Evolutionary conservation across 1,140 invertebrate species (phyloP), one percentile per base, ranked within the genome.

Genomic region (Carcinoscorpius rotundicauda): DNA sequence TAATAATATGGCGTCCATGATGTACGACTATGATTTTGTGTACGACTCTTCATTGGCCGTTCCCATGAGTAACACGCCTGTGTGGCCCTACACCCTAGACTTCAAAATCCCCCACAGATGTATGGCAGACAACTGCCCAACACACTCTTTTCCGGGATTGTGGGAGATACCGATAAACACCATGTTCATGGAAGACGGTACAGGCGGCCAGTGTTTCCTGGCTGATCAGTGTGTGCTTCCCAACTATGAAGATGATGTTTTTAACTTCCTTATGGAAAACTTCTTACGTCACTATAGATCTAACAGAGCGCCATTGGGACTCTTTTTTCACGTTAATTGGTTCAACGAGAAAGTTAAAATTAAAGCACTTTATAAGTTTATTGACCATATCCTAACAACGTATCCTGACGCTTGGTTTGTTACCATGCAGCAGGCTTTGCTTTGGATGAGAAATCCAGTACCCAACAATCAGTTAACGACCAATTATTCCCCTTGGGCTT

Each of bases 301-400:
- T 57, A 71, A 71, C 70, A 82, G 91, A 67, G 92, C 93, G 11
- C 93, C 93, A 9, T 81, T 96, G n/a, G 92, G 92, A 75, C 85
- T 97, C 51, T 88, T 94, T 75, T 93, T 97, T 86, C 91, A 94
- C 73, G 91, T 92, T 48, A 93, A 91, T 29, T 97, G 93, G 93
- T 94, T 95, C 81, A 89, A 92, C 73, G 89, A 91, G 60, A 88
- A 91, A 69, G 87, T 87, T 69, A 78, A 93, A 3, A 89, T 93
- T 74, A 78, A 83, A 65, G 91, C 90, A 49, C 79, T 95, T 3
- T 85, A 87, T 63, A 92, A 93, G 75, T 95, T 95, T 75, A 76
- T 96, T 49, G 86, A 91, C 66, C 91, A 88, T 86, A 84, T 85
- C 1, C 78, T 84, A 49, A 82, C 82, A 61, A 77, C 87, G 86